phyloP scores from a whole-genome alignment of 2,888 invertebrate genomes.

The Amiota mariae region DNA sequence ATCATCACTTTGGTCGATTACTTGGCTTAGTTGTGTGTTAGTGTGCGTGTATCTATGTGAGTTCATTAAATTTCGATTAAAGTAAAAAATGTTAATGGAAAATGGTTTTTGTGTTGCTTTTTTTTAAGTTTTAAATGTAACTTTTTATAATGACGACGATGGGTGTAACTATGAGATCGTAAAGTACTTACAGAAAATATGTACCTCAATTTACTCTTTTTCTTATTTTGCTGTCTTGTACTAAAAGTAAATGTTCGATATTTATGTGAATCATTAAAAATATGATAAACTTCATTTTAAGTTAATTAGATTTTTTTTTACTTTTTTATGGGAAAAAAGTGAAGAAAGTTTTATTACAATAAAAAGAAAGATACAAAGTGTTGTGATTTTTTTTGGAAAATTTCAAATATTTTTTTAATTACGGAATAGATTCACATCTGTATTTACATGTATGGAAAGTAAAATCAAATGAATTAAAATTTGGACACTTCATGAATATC shows the following conservation, averaged over 20 bases:
- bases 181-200: no score
- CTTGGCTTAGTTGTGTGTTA: not conserved
- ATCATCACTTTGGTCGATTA: conserved; percentile 45
- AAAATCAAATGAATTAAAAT: no score
- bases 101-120: not conserved
- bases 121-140: no score
- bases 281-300: not conserved
- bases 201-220: not conserved
- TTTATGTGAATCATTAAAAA: not conserved
- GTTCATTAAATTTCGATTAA: conserved; percentile 29
- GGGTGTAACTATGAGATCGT: conserved; percentile 12
- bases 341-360: no score
- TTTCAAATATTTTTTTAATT: no score
- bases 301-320: no score
- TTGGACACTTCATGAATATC: no score
- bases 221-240: not conserved
- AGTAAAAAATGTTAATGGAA: conserved; percentile 4
- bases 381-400: no score
- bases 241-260: not conserved
- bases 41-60: conserved; percentile 6
- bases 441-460: no score
- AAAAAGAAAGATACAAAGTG: no score
- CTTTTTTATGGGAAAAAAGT: no score
- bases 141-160: not conserved
- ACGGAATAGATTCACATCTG: no score